These are phyloP conservation scores for Dicentrarchus labrax DNA, from an alignment of 2,113 vertebrate genomes.

Conservation along the genomic window DNA sequence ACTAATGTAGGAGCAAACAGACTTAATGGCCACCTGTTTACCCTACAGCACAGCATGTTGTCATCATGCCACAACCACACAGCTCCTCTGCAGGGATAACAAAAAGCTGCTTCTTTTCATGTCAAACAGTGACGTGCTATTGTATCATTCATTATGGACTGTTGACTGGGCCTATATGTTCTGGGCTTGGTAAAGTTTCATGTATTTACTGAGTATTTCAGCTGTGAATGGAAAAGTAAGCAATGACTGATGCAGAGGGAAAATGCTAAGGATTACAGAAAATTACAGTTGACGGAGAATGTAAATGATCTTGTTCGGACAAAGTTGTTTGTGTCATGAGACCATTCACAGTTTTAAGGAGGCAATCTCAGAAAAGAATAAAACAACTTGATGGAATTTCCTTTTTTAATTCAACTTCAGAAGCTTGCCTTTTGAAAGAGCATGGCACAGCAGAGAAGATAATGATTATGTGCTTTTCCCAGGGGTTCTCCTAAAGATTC, in stretches of 20 bases:
- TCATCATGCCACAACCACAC: background rate
- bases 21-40: slow-evolving; percentile 3
- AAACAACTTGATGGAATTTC: background rate
- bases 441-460: background rate
- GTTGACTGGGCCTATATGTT: background rate
- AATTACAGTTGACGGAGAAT: background rate
- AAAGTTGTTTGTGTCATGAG: background rate
- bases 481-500: background rate
- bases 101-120: no score
- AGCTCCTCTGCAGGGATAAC: no score
- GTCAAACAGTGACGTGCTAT: background rate
- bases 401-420: background rate
- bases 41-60: slow-evolving; percentile 10
- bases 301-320: background rate
- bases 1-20: background rate
- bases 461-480: background rate
- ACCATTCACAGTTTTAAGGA: background rate
- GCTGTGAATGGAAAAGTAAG: background rate
- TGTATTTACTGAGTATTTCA: slow-evolving; percentile 5
- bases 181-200: background rate
- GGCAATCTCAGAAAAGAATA: background rate
- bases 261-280: background rate
- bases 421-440: background rate
- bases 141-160: background rate
- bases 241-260: background rate